Base-by-base conservation (phyloP, 2,113 vertebrate species). In the Falco punctatus region DNA sequence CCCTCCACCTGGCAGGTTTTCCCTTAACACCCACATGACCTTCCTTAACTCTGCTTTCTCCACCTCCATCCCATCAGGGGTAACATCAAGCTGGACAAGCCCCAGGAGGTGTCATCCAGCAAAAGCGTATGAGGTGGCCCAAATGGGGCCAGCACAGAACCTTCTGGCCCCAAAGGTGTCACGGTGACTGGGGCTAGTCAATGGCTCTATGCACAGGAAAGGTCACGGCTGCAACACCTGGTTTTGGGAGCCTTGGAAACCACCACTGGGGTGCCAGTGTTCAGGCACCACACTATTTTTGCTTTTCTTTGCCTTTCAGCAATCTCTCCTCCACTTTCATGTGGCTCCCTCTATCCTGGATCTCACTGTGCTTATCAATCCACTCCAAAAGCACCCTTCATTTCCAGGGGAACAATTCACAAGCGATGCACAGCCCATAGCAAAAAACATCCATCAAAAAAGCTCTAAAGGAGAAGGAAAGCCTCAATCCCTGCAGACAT, bases 291-390 rank as follows among this genome's bases (percentile, higher is more conserved):
- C 2, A 9, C 10, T 49, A n/a, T 13, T 73, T 59, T 21, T 48
- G 32, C 40, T 51, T 51, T 79, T 49, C 44, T 75, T 40, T 32
- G 27, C 57, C 40, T 75, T 97, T 98, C 48, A 77, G 92, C 30
- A 64, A 42, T 24, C 46, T 91, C 44, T 92, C 96, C 18, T 96
- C 84, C 11, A 58, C 26, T 90, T 94, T 52, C 61, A 86, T 57
- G 3, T 81, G 66, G 2, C 70, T 78, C 97, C 94, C 85, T 72
- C 97, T 96, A 42, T 46, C 65, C 90, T 48, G 49, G 82, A 85
- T 86, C 49, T 92, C 96, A 59, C 90, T 73, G 35, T 94, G 81
- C 80, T 97, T 91, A 26, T 93, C 74, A 6, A 97, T 95, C 71
- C 97, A 97, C 8, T 94, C 67, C 16, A 82, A 69, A 70, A 94